Percentiles rank a stretch among this genome's conserved stretches.
Evolutionary conservation across 1,140 invertebrate species (phyloP).

Genomic region (Hydropsyche tenuis): DNA sequence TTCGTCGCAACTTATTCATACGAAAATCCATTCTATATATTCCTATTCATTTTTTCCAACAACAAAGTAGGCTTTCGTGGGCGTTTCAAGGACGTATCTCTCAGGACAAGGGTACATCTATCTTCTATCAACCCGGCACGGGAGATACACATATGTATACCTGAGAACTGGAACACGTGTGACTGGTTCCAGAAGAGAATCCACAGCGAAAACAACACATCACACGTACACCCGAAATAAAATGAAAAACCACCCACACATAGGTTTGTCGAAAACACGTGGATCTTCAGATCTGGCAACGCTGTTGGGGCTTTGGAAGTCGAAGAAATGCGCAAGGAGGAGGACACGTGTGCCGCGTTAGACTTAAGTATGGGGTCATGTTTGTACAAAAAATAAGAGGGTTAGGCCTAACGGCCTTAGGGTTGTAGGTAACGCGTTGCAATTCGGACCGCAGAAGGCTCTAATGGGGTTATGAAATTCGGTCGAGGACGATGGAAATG

Average conservation of each 20-base stretch:
- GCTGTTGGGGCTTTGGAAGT: background rate
- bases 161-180: constrained; percentile 19
- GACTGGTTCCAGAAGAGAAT: constrained; percentile 20
- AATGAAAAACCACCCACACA: too few species aligned
- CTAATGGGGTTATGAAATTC: constrained; percentile 23
- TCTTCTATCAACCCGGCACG: too few species aligned
- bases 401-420: background rate
- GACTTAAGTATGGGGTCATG: background rate
- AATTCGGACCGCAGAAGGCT: constrained; percentile 9
- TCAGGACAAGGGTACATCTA: too few species aligned
- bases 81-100: too few species aligned
- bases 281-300: background rate
- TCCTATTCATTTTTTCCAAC: too few species aligned
- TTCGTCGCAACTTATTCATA: too few species aligned
- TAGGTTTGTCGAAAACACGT: constrained; percentile 12
- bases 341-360: too few species aligned
- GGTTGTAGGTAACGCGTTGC: background rate
- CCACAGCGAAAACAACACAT: background rate
- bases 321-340: too few species aligned
- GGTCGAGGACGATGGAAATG: background rate
- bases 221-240: background rate
- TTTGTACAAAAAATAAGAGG: constrained; percentile 25
- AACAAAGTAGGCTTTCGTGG: too few species aligned
- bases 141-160: background rate
- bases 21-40: too few species aligned